Conservation (phyloP, 2,888 invertebrate species). For the Carterocephalus palaemon region DNA sequence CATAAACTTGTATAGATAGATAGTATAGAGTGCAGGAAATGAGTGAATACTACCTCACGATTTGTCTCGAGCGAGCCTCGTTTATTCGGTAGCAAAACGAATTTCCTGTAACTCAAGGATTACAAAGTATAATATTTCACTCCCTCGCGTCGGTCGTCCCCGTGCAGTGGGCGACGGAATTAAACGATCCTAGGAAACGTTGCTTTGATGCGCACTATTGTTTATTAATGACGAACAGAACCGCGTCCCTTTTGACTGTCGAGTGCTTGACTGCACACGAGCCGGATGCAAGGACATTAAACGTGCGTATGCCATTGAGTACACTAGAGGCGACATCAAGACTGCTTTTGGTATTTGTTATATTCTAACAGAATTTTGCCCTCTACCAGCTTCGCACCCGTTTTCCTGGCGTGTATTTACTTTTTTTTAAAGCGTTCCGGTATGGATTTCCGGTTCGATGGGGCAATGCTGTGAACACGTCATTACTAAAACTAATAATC, state of each 20-base stretch:
- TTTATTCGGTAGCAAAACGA: conserved; percentile 22
- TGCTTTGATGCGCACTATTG: conserved; percentile 59
- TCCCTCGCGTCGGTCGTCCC: conserved; percentile 12
- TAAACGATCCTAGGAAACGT: conserved; percentile 48
- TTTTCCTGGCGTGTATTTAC: too few species aligned
- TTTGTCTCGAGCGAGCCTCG: neutral
- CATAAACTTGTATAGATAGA: too few species aligned
- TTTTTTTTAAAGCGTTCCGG: too few species aligned
- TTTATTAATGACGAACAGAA: conserved; percentile 55
- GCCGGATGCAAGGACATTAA: conserved; percentile 52
- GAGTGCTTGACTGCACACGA: conserved; percentile 36
- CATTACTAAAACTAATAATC: too few species aligned
- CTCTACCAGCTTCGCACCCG: too few species aligned
- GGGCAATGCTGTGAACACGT: too few species aligned
- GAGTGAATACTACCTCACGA: conserved; percentile 23
- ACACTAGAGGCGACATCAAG: conserved; percentile 19
- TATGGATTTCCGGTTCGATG: too few species aligned
- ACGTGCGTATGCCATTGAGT: conserved; percentile 22
- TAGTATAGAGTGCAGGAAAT: too few species aligned
- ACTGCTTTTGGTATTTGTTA: too few species aligned
- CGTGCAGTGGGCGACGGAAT: conserved; percentile 36
- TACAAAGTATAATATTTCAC: conserved; percentile 19
- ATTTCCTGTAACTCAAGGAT: conserved; percentile 34
- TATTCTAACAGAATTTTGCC: too few species aligned
- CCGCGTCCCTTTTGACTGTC: conserved; percentile 47